These are phyloP conservation scores for Rhinoptilus africanus DNA, from an alignment of 2,113 vertebrate genomes.

Conservation along the genomic window DNA sequence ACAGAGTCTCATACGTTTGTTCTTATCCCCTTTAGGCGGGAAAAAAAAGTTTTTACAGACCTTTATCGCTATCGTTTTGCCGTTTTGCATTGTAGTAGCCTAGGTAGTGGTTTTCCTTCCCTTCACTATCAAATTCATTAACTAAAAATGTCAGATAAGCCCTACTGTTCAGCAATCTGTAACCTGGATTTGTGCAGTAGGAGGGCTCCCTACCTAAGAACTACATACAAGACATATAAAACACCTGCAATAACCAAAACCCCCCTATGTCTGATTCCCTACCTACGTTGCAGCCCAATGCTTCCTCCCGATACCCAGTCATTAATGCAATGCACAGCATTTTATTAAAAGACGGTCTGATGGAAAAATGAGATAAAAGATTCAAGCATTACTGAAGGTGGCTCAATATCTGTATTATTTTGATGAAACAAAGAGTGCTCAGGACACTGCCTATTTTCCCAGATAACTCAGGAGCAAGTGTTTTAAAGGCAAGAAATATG, in stretches of 20 bases:
- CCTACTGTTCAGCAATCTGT: background rate
- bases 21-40: background rate
- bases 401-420: background rate
- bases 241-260: background rate
- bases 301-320: background rate
- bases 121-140: background rate
- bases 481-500: conserved; percentile 1
- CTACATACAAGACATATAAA: background rate
- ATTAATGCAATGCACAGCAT: background rate
- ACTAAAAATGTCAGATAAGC: background rate
- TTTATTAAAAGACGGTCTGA: background rate
- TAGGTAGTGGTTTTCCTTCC: background rate
- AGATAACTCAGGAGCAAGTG: background rate
- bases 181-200: background rate
- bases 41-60: conserved; percentile 17
- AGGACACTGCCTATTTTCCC: background rate
- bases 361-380: background rate
- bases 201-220: background rate
- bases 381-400: background rate
- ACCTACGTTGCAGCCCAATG: background rate
- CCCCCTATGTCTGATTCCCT: background rate
- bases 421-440: background rate
- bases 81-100: conserved; percentile 1
- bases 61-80: conserved; percentile 10
- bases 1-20: background rate